A percentile compares a stretch with the other conserved stretches of the same genome.
These are phyloP conservation scores for Berghia stephanieae DNA, from an alignment of 1,140 invertebrate genomes.

Conservation along the genomic window DNA sequence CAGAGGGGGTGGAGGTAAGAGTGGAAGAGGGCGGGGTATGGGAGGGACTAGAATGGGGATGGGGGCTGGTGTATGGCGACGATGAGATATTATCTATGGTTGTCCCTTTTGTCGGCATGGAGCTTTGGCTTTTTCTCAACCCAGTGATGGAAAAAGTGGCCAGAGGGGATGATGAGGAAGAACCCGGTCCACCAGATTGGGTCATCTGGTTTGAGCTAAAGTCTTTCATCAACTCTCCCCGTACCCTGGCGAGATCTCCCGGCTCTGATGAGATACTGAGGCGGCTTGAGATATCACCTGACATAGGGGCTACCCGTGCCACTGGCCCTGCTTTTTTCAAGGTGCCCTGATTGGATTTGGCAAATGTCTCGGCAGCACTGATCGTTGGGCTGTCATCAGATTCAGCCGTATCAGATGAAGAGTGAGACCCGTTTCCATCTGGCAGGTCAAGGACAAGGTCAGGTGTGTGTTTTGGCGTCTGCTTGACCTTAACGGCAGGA, in stretches of 20 bases:
- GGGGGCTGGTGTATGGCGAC: slow-evolving; percentile 65
- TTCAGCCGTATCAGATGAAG: slow-evolving; percentile 47
- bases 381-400: slow-evolving; percentile 56
- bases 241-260: slow-evolving; percentile 29
- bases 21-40: slow-evolving; percentile 41
- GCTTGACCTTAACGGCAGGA: slow-evolving; percentile 65
- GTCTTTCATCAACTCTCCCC: slow-evolving; percentile 33
- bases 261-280: slow-evolving; percentile 36
- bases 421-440: slow-evolving; percentile 42
- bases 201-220: slow-evolving; percentile 23
- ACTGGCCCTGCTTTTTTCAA: slow-evolving; percentile 75
- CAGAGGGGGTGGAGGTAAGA: neutral
- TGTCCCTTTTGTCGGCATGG: too few species aligned
- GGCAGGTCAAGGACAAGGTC: slow-evolving; percentile 91
- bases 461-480: slow-evolving; percentile 75
- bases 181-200: neutral
- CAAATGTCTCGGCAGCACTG: slow-evolving; percentile 61
- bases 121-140: too few species aligned
- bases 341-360: slow-evolving; percentile 77
- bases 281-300: slow-evolving; percentile 51
- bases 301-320: slow-evolving; percentile 28
- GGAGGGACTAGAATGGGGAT: slow-evolving; percentile 70
- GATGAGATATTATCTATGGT: too few species aligned
- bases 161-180: slow-evolving; percentile 14
- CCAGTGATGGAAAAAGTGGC: too few species aligned